Evolutionary conservation across 2,113 vertebrate genomes (phyloP).

Genomic region (Mobula hypostoma): DNA sequence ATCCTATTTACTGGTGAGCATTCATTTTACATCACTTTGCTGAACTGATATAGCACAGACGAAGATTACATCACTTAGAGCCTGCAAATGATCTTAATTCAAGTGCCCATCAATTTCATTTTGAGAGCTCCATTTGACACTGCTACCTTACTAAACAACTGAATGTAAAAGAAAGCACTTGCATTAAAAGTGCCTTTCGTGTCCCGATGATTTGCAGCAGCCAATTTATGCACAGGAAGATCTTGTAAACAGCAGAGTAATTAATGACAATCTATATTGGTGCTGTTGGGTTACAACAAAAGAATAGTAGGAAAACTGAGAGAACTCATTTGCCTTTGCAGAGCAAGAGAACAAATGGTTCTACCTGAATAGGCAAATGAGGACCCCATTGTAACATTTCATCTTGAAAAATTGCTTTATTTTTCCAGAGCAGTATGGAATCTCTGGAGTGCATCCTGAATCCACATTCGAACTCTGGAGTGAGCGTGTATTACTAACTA

Average conservation of each 20-base stretch:
- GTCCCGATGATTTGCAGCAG: background rate
- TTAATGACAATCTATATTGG: background rate
- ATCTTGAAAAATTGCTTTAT: background rate
- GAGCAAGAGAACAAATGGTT: background rate
- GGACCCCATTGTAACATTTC: background rate
- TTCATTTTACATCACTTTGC: background rate
- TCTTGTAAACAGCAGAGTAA: background rate
- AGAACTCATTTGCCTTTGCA: background rate
- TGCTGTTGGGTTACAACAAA: background rate
- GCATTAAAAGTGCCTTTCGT: background rate
- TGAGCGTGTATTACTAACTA: no score
- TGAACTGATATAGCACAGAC: no score
- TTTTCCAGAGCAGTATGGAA: background rate
- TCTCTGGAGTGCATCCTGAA: background rate
- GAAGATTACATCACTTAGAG: no score
- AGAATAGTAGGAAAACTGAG: background rate
- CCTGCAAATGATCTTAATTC: no score
- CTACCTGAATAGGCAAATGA: background rate
- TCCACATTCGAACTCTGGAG: background rate
- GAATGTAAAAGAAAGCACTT: background rate
- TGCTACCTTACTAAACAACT: background rate
- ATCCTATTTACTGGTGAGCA: background rate
- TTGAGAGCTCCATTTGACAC: no score
- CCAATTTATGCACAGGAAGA: background rate
- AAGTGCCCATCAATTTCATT: no score